Evolutionary conservation across 2,113 vertebrate species (phyloP).

Genomic region (Marmota monax): DNA sequence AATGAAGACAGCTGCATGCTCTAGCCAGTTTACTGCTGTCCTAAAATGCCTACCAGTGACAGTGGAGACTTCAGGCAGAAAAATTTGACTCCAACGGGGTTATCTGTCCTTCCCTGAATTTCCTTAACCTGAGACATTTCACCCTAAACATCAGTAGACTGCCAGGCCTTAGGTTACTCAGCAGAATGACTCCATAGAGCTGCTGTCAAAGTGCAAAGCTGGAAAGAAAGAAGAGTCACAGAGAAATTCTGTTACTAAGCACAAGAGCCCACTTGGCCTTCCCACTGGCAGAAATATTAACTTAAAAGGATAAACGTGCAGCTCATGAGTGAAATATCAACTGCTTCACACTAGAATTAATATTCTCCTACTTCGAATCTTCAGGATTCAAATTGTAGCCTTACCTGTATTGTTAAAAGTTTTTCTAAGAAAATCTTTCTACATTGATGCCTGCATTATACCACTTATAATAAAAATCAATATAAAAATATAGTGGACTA

Average conservation of each 20-base stretch:
- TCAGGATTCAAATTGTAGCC: neutral
- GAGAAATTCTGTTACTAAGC: neutral
- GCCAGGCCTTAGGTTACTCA: neutral
- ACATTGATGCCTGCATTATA: neutral
- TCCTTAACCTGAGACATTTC: neutral
- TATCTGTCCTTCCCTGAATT: neutral
- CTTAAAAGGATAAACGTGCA: neutral
- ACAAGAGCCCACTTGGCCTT: neutral
- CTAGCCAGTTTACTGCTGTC: neutral
- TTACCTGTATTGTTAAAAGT: neutral
- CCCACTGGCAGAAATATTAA: neutral
- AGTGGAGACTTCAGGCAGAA: neutral
- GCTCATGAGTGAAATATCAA: neutral
- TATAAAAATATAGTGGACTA: neutral
- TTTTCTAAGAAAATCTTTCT: slow-evolving; percentile 33
- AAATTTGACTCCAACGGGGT: neutral
- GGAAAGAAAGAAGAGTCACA: neutral
- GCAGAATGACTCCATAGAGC: neutral
- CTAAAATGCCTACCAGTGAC: too few relatives aligned
- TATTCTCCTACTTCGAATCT: neutral
- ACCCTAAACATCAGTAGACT: neutral
- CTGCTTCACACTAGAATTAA: neutral
- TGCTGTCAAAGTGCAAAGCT: neutral
- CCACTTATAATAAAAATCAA: neutral
- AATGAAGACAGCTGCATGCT: neutral